Base-by-base conservation (phyloP, 2,888 invertebrate species). In the Conistra vaccinii region DNA sequence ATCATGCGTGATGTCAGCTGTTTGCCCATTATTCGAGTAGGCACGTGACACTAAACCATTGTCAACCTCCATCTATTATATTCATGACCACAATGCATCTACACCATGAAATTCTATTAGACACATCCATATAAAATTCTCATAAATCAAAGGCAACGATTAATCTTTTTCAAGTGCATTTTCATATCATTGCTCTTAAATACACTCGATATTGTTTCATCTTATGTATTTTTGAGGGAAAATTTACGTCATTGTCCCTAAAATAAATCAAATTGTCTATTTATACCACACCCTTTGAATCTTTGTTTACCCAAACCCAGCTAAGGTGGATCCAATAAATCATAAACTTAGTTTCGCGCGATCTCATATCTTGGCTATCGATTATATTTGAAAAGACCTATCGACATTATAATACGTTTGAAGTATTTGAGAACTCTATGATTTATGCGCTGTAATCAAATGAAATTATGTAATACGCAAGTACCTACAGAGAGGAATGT, bases 241-340 rank as follows among this genome's bases (percentile, higher is more conserved):
- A 67, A 65, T 63, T 48, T 68, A 67, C 62, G 20, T 78, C 62
- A 69, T 62, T 67, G 67, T 57, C 62, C 60, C 32, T 62, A 51
- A 51, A 61, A 83, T 83, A 83, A 83, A 83, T 80, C 83, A 76
- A 76, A 73, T 80, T 83, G 63, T 83, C 80, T 83, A 83, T 83
- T 83, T 83, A 76, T 80, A 83, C 70, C 62, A 66, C 23, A 81
- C 73, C 81, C 81, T 81, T 84, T 82, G 83, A 82, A 86, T 87
- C 84, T 87, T 85, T 89, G 89, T 91, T 89, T 90, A 87, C 88
- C 80, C 73, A 76, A 84, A 84, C 75, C 81, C 79, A 76, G 80
- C 80, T 76, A 86, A 90, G 88, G 89, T 90, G 82, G 84, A 78
- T 83, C 85, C 87, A 86, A 91, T 92, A 91, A 91, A 92, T 92